Base-by-base conservation (phyloP, 1,140 invertebrate species). In the Drosophila lowei region DNA sequence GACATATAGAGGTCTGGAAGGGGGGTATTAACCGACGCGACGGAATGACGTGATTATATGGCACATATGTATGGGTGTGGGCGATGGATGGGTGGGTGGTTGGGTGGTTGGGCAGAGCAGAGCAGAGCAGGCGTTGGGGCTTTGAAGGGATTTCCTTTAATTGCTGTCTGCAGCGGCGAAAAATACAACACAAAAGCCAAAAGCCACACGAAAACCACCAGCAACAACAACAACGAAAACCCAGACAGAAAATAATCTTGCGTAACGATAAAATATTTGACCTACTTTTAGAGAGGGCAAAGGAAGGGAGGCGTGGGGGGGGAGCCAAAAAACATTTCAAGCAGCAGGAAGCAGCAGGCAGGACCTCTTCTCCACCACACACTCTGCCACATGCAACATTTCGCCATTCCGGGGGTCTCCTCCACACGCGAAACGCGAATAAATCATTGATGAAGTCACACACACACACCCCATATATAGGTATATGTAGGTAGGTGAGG, bases 371-470 rank as follows among this genome's bases (percentile, higher is more conserved):
- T n/a, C n/a, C n/a, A n/a, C n/a, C n/a, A n/a, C n/a, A n/a, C n/a
- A n/a, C n/a, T n/a, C 41, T 67, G 56, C 48, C 52, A 49, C 66
- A 67, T 38, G 34, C 44, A 48, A 48, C 58, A 59, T 57, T 74
- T 58, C 54, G 72, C 60, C 43, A 59, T 38, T 38, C 30, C 34
- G 34, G 34, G 34, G 34, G 30, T 30, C 30, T 4, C 23, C 67
- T 64, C 52, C 73, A 77, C 81, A 86, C 81, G 81, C 81, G 81
- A 86, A 75, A 86, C 65, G 58, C 81, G 72, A 86, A 86, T 86
- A 86, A 86, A 86, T 86, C 81, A 86, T 86, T 86, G 81, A 86
- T 86, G 81, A 77, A 64, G 73, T 61, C 15, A 54, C 18, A 56
- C 41, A 50, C 59, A 44, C 28, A 49, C 38, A 16, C 53, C 30